A percentile compares a stretch with the other conserved stretches of the same genome.
These are phyloP conservation scores for Chelonus formosanus DNA, from an alignment of 2,888 invertebrate species.

Conservation along the genomic window DNA sequence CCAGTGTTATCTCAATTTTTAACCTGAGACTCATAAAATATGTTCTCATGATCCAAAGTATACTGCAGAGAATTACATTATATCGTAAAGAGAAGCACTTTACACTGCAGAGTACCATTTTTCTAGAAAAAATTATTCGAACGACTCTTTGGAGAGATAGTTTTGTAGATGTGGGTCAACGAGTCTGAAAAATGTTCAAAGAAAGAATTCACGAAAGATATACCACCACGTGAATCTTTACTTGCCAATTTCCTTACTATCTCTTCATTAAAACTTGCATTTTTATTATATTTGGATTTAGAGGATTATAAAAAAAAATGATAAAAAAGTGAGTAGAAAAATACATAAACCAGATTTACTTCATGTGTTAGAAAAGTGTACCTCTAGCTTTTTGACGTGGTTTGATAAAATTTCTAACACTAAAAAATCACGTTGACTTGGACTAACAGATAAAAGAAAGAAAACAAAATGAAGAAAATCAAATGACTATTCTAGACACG, in stretches of 20 bases:
- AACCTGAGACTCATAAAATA: conserved; percentile 7
- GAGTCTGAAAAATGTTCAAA: conserved; percentile 7
- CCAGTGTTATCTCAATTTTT: conserved; percentile 7
- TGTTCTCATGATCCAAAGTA: conserved; percentile 20
- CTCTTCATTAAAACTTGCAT: neutral
- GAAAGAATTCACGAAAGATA: conserved; percentile 3
- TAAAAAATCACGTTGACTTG: neutral
- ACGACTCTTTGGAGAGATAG: conserved; percentile 31
- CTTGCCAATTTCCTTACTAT: conserved; percentile 2
- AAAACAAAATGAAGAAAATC: neutral
- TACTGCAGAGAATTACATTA: conserved; percentile 31
- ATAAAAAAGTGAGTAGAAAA: neutral
- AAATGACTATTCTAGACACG: conserved; percentile 25
- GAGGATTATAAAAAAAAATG: neutral
- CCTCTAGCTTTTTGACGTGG: neutral
- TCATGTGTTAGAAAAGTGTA: neutral
- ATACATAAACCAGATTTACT: neutral
- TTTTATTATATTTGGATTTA: neutral
- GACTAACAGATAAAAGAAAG: neutral
- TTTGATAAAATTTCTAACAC: neutral
- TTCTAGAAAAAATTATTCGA: conserved; percentile 33
- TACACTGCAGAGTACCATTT: conserved; percentile 18
- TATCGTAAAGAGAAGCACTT: conserved; percentile 17
- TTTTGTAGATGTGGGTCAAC: conserved; percentile 30
- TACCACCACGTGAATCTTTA: neutral